Base-by-base conservation (phyloP, 2,797 vertebrate genomes). In the Myotis pilosus region DNA sequence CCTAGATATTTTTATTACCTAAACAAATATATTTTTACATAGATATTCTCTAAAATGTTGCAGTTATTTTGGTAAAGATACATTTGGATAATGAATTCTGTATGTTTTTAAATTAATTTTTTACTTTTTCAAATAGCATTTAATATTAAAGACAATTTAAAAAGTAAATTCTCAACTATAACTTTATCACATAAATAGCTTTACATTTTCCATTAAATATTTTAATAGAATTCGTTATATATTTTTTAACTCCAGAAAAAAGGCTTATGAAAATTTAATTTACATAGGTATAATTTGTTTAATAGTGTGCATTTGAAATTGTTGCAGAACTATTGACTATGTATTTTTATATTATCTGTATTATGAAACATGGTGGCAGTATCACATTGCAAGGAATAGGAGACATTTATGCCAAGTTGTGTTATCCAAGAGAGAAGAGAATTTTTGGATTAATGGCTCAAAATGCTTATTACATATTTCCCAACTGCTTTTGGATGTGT, bases 111-210 rank as follows among this genome's bases (percentile, higher is more conserved):
- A 78, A 78, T 53, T 80, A 90, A 71, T 38, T 55, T 93, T 69
- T 94, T 75, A 51, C 5, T 81, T 92, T 93, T 72, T 15, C 87
- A 90, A 95, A 57, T 79, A 92, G 3, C 17, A 87, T 84, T 87
- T 93, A 81, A 68, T 95, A 53, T 85, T 91, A 84, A 91, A 68
- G 62, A 82, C 92, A 96, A 82, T 71, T 75, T 62, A 57, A 80
- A 87, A 91, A 80, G 51, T 41, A 75, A 88, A 76, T n/a, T 91
- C 13, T 91, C 22, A 86, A 6, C 36, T 78, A 44, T 41, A 78
- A 28, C 60, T 91, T 94, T 87, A 92, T 33, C 25, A 81, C 12
- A 60, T 85, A 68, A 68, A 49, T 84, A 87, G 36, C 20, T 90
- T 87, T 79, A 93, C 62, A 82, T 89, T 92, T n/a, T 89, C 13